Evolutionary conservation across 2,888 invertebrate genomes (phyloP).

Genomic region (Ditula angustiorana): DNA sequence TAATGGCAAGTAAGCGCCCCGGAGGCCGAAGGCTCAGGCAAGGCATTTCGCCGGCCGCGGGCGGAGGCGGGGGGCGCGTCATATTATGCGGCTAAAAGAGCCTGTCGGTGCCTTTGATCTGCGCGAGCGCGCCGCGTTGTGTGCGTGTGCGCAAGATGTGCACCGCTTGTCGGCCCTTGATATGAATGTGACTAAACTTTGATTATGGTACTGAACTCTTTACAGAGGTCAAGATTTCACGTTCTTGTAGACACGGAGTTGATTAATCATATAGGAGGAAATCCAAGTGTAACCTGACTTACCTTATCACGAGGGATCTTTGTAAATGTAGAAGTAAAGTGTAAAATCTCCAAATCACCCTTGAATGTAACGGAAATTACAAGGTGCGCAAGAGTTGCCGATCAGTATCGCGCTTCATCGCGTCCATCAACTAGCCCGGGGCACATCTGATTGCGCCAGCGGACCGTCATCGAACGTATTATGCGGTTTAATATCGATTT

Average conservation of each 20-base stretch:
- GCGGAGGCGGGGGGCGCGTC: constrained; percentile 79
- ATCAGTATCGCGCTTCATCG: constrained; percentile 73
- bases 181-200: constrained; percentile 85
- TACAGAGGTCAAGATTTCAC: constrained; percentile 68
- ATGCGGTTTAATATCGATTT: constrained; percentile 68
- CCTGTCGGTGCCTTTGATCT: constrained; percentile 85
- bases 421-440: constrained; percentile 72
- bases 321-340: neutral
- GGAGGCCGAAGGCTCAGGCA: constrained; percentile 62
- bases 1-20: constrained; percentile 81
- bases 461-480: constrained; percentile 67
- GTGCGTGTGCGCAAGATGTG: constrained; percentile 63
- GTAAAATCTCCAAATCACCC: constrained; percentile 43
- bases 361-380: constrained; percentile 59
- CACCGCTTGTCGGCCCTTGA: constrained; percentile 82
- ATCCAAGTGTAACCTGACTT: neutral
- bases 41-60: constrained; percentile 76
- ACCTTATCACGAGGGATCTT: neutral
- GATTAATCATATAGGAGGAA: constrained; percentile 23
- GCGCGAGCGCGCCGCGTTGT: constrained; percentile 61
- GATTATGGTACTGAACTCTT: constrained; percentile 83
- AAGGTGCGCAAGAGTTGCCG: constrained; percentile 59
- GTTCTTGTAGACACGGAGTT: constrained; percentile 26
- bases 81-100: constrained; percentile 86
- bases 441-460: constrained; percentile 66